These are phyloP conservation scores for Sphaeramia orbicularis DNA, from an alignment of 2,797 vertebrate species.

Conservation along the genomic window DNA sequence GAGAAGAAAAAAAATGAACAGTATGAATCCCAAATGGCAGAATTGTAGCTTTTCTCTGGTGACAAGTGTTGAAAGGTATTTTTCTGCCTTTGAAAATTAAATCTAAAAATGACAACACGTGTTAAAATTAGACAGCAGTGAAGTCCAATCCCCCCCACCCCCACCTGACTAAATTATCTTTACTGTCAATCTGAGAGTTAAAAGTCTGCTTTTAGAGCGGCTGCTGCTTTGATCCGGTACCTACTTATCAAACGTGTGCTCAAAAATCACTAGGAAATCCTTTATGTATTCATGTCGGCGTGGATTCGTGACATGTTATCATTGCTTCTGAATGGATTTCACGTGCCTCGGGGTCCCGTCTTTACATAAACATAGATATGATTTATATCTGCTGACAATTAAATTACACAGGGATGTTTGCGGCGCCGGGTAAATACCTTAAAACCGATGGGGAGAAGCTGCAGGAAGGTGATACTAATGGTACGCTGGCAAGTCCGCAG, in stretches of 20 bases:
- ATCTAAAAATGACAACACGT: conserved; percentile 63
- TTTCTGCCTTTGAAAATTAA: conserved; percentile 63
- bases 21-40: conserved; percentile 53
- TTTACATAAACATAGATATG: conserved; percentile 34
- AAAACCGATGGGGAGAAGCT: conserved; percentile 82
- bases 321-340: conserved; percentile 37
- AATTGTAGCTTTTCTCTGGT: conserved; percentile 59
- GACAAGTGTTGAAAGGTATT: conserved; percentile 80
- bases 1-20: conserved; percentile 51
- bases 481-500: conserved; percentile 87
- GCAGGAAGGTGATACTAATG: conserved; percentile 90
- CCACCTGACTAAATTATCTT: conserved; percentile 55
- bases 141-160: conserved; percentile 4
- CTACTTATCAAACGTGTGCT: conserved; percentile 1
- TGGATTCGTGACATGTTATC: conserved; percentile 40
- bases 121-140: conserved; percentile 38
- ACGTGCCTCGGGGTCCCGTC: conserved; percentile 30
- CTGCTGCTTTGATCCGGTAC: conserved; percentile 29
- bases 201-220: conserved; percentile 23
- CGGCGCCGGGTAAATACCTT: conserved; percentile 43
- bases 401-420: conserved; percentile 54
- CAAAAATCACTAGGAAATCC: conserved; percentile 28
- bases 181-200: conserved; percentile 24
- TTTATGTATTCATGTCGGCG: conserved; percentile 23
- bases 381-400: conserved; percentile 66